Evolutionary conservation across 2,113 vertebrate species (phyloP), one percentile per base, ranked within the genome.

Genomic region (Nasalis larvatus): DNA sequence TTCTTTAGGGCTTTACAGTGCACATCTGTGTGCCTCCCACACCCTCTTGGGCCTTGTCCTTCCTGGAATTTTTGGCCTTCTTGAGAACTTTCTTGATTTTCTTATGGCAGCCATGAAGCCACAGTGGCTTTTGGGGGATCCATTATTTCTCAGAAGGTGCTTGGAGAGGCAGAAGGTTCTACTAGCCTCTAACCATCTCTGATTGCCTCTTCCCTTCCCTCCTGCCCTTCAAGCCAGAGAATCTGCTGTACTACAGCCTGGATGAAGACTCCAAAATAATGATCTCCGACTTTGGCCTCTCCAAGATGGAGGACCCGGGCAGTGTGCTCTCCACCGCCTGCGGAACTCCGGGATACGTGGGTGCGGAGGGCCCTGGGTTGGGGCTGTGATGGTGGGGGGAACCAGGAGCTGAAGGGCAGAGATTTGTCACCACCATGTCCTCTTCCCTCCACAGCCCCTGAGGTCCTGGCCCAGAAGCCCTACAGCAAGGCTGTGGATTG

Each of bases 401-500:
- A 12, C 32, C 10, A 16, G 68, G 16, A 69, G 20, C 76, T 58
- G 16, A 32, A 12, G n/a, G 74, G 45, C 30, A 49, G 47, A 66
- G 23, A 56, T 83, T 4, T 69, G 60, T 92, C 58, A 94, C 9
- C 16, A 32, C 25, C 45, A 17, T 25, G 37, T 96, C 47, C 90
- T 76, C 1, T 10, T 95, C 77, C 80, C 52, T 87, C 21, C 97
- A 56, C 97, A 99, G 99, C 99, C 88, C 99, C 99, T 0, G 99
- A 99, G 89, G 99, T 99, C 91, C 97, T 99, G 98, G 99, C 99
- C 1, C 99, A 99, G 99, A 99, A 99, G 97, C 99, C 99, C 52
- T 99, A 99, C 97, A 99, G 99, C 98, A 99, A 99, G 97, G 99
- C 99, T 0, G 99, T 99, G 98, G 99, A 99, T 98, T 99, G 99